Percentiles rank a stretch among this genome's conserved stretches.
These are phyloP conservation scores for Vireo altiloquus DNA, from an alignment of 2,113 vertebrate genomes.

Conservation along the genomic window DNA sequence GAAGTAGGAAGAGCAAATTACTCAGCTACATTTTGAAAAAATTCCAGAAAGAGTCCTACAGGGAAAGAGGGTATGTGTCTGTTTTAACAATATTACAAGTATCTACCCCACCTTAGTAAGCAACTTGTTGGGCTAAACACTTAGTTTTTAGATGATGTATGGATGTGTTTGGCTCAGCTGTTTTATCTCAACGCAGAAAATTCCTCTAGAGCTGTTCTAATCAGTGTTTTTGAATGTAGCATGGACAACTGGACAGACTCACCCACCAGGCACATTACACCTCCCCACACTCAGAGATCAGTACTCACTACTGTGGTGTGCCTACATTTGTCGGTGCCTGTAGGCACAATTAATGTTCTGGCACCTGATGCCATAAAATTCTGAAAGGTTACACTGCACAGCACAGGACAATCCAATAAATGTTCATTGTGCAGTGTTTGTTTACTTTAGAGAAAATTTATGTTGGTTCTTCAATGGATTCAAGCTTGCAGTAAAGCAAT, in stretches of 20 bases:
- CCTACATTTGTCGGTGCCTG: neutral
- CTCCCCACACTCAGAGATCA: neutral
- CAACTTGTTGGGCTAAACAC: neutral
- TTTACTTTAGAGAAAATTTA: neutral
- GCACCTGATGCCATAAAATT: neutral
- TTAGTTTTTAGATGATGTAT: neutral
- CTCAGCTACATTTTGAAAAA: neutral
- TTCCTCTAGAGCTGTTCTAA: neutral
- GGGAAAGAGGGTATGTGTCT: neutral
- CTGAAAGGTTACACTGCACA: neutral
- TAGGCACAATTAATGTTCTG: neutral
- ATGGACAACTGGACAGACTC: neutral
- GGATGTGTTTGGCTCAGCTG: neutral
- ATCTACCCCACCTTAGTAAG: neutral
- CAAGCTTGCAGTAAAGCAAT: neutral
- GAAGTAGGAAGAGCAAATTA: neutral
- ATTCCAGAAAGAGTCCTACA: neutral
- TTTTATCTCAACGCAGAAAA: neutral
- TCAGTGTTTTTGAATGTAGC: neutral
- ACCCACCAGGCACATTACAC: fast-evolving
- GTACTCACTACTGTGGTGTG: neutral
- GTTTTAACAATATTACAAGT: neutral
- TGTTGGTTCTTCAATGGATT: neutral
- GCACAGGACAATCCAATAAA: neutral
- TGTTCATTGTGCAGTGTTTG: too few relatives aligned